Percentiles rank a stretch among this genome's conserved stretches.
These are phyloP conservation scores for Rhopalosiphum padi DNA, from an alignment of 1,140 invertebrate species.

Conservation along the genomic window DNA sequence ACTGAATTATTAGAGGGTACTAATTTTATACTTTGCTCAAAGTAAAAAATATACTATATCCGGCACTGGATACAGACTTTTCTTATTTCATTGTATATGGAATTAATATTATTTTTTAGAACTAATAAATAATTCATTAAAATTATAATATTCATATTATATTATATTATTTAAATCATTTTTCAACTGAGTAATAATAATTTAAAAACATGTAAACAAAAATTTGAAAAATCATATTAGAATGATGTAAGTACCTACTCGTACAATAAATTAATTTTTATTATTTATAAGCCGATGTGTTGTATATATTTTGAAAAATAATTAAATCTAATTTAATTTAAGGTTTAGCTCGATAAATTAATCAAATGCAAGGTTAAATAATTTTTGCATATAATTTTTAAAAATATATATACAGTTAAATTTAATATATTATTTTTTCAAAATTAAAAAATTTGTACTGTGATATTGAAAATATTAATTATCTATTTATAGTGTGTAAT, in stretches of 20 bases:
- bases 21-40: no score
- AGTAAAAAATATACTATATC: no score
- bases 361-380: neutral
- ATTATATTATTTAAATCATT: neutral
- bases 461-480: neutral
- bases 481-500: neutral
- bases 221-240: neutral
- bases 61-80: no score
- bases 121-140: no score
- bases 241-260: no score
- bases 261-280: neutral
- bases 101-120: no score
- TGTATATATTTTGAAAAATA: neutral
- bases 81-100: no score
- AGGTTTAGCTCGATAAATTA: neutral
- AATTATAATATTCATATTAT: no score
- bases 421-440: no score
- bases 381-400: neutral
- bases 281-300: neutral
- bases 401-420: no score
- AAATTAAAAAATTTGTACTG: no score
- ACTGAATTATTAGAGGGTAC: no score
- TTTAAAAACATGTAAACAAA: neutral
- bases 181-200: neutral
- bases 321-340: neutral